Evolutionary conservation across 2,888 invertebrate species (phyloP), one percentile per base, ranked within the genome.

Genomic region (Cheilosia urbana): DNA sequence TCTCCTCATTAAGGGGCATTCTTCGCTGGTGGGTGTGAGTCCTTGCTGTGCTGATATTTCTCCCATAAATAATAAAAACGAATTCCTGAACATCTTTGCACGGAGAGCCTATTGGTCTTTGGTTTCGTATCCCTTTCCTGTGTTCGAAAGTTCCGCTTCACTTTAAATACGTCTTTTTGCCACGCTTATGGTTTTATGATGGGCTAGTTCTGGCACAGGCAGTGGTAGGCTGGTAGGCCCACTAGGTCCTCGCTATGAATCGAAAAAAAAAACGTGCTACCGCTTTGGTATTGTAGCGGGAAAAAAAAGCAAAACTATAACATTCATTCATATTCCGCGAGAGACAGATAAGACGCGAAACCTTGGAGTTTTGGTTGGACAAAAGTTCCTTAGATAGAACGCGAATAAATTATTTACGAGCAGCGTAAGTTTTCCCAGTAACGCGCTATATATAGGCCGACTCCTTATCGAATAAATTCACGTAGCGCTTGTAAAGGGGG

Each of bases 1-100:
- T 85, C 85, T 85, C 72, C 85, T 85, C 85, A 85, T 85, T 85
- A 85, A 81, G 85, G 77, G 81, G 81, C 68, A 81, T 77, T 85
- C 72, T 72, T 62, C 53, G 72, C 21, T 60, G 34, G 19, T 53
- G 66, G 11, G 42, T 13, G 13, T 40, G 5, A 13, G n/a, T 47
- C 17, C 7, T 34, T 24, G 58, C 55, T 24, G 58, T n/a, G 30
- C 62, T 80, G 55, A 71, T 80, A 71, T 76, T 81, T 85, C 45
- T 19, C 40, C 60, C 81, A 85, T 85, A 81, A 85, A 85, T 85
- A 81, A 85, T 85, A 77, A 80, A 84, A 68, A 19, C 57, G 76
- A 81, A 77, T 77, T 77, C 76, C 49, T 40, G 66, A 76, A 76
- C 51, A 81, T 85, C 76, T 77, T 76, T 77, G 81, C 76, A 72